These are phyloP conservation scores for Ophion costatus DNA, from an alignment of 2,888 invertebrate genomes.

Conservation along the genomic window DNA sequence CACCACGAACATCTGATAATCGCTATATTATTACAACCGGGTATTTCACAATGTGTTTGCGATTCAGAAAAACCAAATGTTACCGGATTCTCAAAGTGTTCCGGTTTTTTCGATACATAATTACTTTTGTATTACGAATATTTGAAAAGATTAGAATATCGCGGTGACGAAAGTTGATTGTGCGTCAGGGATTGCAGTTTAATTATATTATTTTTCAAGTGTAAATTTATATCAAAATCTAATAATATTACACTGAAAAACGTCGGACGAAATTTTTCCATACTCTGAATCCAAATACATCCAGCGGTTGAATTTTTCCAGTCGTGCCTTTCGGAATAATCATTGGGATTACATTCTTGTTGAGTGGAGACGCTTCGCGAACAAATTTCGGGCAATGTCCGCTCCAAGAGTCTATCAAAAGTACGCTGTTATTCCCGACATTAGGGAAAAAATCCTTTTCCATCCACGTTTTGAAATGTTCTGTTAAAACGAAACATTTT, in stretches of 20 bases:
- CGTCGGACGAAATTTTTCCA: background rate
- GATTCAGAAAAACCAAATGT: too few species aligned
- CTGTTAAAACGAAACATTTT: background rate
- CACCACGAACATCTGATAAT: too few species aligned
- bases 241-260: background rate
- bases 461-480: background rate
- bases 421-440: background rate
- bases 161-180: too few species aligned
- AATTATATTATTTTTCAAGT: too few species aligned
- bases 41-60: too few species aligned
- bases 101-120: too few species aligned
- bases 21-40: too few species aligned
- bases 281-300: background rate
- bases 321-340: background rate
- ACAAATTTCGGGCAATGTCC: background rate
- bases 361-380: background rate
- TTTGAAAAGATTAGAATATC: too few species aligned
- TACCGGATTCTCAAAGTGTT: too few species aligned
- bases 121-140: too few species aligned
- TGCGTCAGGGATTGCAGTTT: too few species aligned
- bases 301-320: background rate
- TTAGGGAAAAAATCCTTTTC: background rate
- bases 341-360: background rate
- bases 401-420: background rate
- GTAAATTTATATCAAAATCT: background rate